Conservation (phyloP, 2,113 vertebrate species). For the Mesocricetus auratus region DNA sequence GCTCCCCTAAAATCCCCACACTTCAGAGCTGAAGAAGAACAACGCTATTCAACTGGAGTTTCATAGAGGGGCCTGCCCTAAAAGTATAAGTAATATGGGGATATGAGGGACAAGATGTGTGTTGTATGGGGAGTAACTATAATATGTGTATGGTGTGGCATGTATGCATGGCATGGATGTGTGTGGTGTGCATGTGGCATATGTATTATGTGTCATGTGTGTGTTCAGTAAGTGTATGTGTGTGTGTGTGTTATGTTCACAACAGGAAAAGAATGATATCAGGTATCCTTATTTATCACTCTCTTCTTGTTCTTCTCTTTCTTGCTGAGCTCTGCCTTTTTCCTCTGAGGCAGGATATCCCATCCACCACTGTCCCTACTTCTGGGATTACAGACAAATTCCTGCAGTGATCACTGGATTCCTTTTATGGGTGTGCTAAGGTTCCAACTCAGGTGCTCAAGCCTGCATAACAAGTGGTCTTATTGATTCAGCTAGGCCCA, state of each 20-base stretch:
- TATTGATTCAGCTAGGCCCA: not conserved
- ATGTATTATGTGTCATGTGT: not conserved
- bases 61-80: not conserved
- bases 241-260: too few species aligned
- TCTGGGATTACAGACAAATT: not conserved
- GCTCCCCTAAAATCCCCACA: not conserved
- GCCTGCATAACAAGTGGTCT: not conserved
- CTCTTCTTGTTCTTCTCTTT: not conserved
- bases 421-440: not conserved
- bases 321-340: not conserved
- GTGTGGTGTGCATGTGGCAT: not conserved
- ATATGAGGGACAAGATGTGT: not conserved
- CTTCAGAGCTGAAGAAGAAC: not conserved
- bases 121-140: too few species aligned
- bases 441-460: too few species aligned
- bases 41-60: not conserved
- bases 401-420: not conserved
- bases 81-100: not conserved
- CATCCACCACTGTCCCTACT: not conserved
- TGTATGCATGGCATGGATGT: not conserved
- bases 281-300: not conserved
- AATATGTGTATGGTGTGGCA: not conserved
- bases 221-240: not conserved
- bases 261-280: too few species aligned
- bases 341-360: too few species aligned